Base-by-base conservation (phyloP, 2,888 invertebrate species). In the Brassicogethes aeneus region DNA sequence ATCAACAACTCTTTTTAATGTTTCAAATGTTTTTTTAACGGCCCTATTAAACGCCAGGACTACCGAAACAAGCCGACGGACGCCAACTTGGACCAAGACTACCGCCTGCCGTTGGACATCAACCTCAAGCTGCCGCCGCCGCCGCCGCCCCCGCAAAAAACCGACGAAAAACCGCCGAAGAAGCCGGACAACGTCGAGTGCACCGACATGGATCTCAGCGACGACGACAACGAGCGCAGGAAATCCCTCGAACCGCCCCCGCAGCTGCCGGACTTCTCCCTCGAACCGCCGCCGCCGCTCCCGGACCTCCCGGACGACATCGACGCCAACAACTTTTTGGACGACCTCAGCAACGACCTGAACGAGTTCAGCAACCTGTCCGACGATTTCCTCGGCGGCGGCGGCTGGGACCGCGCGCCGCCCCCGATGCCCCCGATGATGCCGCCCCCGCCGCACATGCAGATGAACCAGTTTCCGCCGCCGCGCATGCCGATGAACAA, bases 151-250 rank as follows among this genome's bases (percentile, higher is more conserved):
- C 68, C 73, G 48, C 44, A 41, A 31, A 42, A 16, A 15, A 36
- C 34, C 12, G 31, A 12, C 36, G 23, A 14, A 31, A 10, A 17
- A 29, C 44, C 50, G 10, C 12, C 14, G 16, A 56, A 54, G 43
- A 48, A 37, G 48, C 64, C 76, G 8, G 86, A 86, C 55, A 86
- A 83, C 59, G 81, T 84, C 2, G 84, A 85, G 59, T 84, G 81
- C 59, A 82, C 88, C 43, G 89, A 90, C 51, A 89, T 89, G 88
- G 89, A 89, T 50, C 73, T 90, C 61, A 88, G 87, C 8, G 89
- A 89, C 54, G 89, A 89, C 35, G 88, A 88, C 38, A 51, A 50
- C 8, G 45, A 48, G 15, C 37, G 31, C 15, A 41, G 23, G 5
- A 10, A 10, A 7, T 5, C 10, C 23, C 10, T 10, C 23, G 49